These are phyloP conservation scores for Theropithecus gelada DNA, from an alignment of 2,113 vertebrate species.

Conservation along the genomic window DNA sequence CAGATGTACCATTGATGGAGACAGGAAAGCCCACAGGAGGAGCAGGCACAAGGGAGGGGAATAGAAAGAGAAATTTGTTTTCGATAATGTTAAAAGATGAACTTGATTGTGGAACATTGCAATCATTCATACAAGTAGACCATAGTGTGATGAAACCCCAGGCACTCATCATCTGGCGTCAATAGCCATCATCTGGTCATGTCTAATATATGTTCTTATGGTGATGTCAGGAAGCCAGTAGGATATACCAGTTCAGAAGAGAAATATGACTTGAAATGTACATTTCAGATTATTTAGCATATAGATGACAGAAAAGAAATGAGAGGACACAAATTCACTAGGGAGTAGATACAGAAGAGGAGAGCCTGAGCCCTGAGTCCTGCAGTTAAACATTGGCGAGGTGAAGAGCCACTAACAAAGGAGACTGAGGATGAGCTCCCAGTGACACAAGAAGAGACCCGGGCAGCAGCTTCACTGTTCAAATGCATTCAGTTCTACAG, in stretches of 20 bases:
- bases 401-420: background rate
- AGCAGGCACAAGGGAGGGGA: background rate
- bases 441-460: background rate
- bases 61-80: background rate
- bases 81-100: background rate
- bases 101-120: background rate
- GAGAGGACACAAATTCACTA: background rate
- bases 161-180: background rate
- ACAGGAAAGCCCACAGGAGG: background rate
- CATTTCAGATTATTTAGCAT: conserved; percentile 4
- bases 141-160: background rate
- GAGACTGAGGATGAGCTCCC: background rate
- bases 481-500: background rate
- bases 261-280: background rate
- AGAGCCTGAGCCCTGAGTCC: background rate
- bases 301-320: background rate
- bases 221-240: background rate
- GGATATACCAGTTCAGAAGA: background rate
- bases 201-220: background rate
- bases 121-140: background rate
- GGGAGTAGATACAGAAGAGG: background rate
- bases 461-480: too few species aligned
- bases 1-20: background rate
- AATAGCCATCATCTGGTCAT: background rate
- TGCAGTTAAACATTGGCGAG: background rate